Conservation (phyloP, 2,113 vertebrate genomes). For the Epinephelus cyanopodus region DNA sequence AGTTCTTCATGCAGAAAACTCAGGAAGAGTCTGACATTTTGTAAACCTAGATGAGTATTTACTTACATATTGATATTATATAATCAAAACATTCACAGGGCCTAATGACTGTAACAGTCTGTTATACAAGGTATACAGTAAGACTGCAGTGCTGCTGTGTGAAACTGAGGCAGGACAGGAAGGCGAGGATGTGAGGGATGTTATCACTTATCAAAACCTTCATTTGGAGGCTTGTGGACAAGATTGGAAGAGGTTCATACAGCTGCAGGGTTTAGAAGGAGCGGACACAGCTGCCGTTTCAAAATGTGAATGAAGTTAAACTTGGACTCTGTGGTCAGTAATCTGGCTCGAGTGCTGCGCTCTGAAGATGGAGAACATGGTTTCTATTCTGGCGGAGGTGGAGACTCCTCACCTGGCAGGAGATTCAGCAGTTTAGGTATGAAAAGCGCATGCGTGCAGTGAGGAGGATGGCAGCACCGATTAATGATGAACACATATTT, state of each 20-base stretch:
- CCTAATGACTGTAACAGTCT: constrained; percentile 11
- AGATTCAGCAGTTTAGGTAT: not conserved
- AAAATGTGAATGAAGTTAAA: constrained; percentile 66
- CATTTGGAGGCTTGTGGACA: constrained; percentile 47
- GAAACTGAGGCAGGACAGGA: constrained; percentile 23
- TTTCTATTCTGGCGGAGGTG: constrained; percentile 33
- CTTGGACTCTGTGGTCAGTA: constrained; percentile 61
- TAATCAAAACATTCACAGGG: constrained; percentile 3
- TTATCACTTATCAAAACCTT: constrained; percentile 48
- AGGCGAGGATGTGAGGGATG: constrained; percentile 35
- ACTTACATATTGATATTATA: not conserved
- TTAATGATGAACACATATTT: constrained; percentile 38
- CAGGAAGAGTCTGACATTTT: not conserved
- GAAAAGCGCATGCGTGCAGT: not conserved
- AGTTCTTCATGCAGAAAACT: not conserved
- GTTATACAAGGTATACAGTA: constrained; percentile 8
- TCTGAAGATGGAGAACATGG: constrained; percentile 31
- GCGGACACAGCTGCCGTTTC: constrained; percentile 67
- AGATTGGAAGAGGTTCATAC: constrained; percentile 61
- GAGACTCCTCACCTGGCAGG: constrained; percentile 50
- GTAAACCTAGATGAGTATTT: not conserved
- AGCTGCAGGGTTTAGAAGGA: constrained; percentile 68
- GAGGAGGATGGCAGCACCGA: not conserved
- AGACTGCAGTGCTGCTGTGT: not conserved
- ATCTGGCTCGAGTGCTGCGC: constrained; percentile 53